A percentile compares a stretch with the other conserved stretches of the same genome.
Conservation (phyloP, 1,140 invertebrate genomes). For the Polypedilum vanderplanki region DNA sequence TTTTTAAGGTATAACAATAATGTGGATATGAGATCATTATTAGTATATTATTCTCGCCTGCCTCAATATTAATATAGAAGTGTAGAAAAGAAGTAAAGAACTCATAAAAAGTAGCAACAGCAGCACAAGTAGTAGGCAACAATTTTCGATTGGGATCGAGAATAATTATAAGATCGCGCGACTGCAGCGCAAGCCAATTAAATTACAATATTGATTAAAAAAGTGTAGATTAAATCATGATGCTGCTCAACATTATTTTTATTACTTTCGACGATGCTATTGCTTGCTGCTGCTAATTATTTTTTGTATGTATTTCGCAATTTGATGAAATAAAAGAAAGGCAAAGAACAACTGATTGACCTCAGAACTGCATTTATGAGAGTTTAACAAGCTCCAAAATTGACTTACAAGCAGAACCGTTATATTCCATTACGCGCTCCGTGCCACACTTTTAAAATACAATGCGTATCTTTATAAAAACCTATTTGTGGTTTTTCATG, state of each 20-base stretch:
- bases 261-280: background rate
- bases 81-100: background rate
- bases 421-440: background rate
- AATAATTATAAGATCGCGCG: conserved; percentile 15
- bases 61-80: no score
- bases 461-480: background rate
- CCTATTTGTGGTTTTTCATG: background rate
- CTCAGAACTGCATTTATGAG: no score
- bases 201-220: conserved; percentile 9
- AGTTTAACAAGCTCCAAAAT: no score
- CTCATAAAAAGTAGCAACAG: background rate
- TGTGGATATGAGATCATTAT: no score
- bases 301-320: background rate
- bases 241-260: background rate
- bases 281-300: background rate
- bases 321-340: background rate
- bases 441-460: background rate
- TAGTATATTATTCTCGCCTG: no score
- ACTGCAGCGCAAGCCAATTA: conserved; percentile 16
- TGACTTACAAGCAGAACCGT: background rate
- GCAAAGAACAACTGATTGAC: no score
- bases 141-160: background rate
- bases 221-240: background rate
- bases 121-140: background rate
- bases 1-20: no score